Evolutionary conservation across 2,113 vertebrate species (phyloP).

Genomic region (Lynx canadensis): DNA sequence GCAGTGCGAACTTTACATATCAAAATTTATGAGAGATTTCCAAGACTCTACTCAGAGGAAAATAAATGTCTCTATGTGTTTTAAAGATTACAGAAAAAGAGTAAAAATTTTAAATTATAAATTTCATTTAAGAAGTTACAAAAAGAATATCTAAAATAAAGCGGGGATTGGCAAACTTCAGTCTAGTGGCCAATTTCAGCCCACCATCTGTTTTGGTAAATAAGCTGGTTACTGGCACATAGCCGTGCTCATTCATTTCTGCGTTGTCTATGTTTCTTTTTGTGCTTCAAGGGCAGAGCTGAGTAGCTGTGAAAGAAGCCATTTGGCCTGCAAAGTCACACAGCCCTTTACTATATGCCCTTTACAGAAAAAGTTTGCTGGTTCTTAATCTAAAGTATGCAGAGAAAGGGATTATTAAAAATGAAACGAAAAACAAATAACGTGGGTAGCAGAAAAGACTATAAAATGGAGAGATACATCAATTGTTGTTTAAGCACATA

Average conservation of each 20-base stretch:
- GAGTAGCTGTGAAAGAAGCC: background rate
- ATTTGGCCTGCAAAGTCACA: background rate
- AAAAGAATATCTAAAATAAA: background rate
- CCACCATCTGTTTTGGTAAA: background rate
- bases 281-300: background rate
- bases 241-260: background rate
- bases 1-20: background rate
- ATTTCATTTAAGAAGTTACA: background rate
- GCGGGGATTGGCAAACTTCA: background rate
- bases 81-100: constrained; percentile 5
- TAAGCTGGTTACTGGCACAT: background rate
- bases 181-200: background rate
- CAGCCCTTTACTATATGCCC: background rate
- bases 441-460: background rate
- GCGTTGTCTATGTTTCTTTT: background rate
- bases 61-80: background rate
- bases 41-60: background rate
- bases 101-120: background rate
- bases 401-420: background rate
- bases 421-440: background rate
- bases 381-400: background rate
- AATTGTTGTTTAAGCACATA: background rate
- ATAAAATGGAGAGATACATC: background rate
- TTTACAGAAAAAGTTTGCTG: background rate
- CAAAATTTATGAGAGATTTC: background rate